Conservation (phyloP, 1,140 invertebrate genomes). For the Diachasma alloeum region DNA sequence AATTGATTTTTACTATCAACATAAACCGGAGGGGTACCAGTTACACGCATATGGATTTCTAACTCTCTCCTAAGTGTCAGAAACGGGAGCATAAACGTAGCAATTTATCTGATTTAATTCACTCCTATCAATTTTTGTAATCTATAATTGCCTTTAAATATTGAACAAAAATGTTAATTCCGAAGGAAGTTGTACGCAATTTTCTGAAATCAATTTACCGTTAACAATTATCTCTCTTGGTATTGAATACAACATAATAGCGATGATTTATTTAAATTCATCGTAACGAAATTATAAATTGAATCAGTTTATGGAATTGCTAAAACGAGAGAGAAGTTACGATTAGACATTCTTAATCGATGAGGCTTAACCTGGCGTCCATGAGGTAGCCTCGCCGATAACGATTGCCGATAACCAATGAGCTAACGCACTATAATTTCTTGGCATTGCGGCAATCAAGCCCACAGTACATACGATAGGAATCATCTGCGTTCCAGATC, state of each 20-base stretch:
- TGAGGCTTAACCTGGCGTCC: background rate
- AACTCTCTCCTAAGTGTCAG: too few relatives aligned
- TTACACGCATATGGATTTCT: too few relatives aligned
- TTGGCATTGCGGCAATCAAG: conserved; percentile 37
- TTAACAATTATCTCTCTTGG: background rate
- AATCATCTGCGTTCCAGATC: conserved; percentile 35
- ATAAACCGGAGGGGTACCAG: too few relatives aligned
- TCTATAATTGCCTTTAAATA: too few relatives aligned
- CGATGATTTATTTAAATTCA: background rate
- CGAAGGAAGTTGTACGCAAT: background rate
- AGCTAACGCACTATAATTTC: conserved; percentile 45
- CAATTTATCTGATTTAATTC: too few relatives aligned
- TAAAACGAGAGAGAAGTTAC: background rate
- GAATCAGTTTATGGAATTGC: background rate
- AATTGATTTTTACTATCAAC: too few relatives aligned
- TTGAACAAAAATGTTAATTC: background rate
- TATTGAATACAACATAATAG: background rate
- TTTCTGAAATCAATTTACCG: too few relatives aligned
- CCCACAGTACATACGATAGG: conserved; percentile 31
- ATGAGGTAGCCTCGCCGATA: conserved; percentile 9
- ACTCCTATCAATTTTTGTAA: too few relatives aligned
- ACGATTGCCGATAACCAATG: conserved; percentile 39
- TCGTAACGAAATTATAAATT: background rate
- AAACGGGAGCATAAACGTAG: too few relatives aligned
- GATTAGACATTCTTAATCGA: conserved; percentile 47